These are phyloP conservation scores for Leptodactylus fallax DNA, from an alignment of 2,797 vertebrate genomes.

Conservation along the genomic window DNA sequence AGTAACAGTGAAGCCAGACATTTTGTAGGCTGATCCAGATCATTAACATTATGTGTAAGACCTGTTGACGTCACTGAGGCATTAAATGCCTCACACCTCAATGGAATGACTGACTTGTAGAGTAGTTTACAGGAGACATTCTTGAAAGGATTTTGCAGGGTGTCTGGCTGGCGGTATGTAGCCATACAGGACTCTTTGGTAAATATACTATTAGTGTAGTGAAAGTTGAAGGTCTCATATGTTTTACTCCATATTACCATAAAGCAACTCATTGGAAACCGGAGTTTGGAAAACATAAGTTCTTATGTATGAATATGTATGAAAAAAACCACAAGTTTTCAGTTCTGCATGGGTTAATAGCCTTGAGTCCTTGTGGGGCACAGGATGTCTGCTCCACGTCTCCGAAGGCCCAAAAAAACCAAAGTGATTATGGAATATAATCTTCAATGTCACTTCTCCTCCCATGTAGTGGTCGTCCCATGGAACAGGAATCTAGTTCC, in stretches of 20 bases:
- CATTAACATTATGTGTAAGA: too few species aligned
- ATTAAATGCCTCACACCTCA: neutral
- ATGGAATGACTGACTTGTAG: neutral
- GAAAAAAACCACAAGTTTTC: neutral
- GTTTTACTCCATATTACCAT: neutral
- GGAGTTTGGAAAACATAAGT: too few species aligned
- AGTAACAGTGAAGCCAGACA: too few species aligned
- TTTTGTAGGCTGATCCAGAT: neutral
- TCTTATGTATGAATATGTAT: too few species aligned
- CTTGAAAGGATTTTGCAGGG: neutral
- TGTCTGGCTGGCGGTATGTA: neutral
- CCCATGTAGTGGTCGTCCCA: conserved; percentile 6
- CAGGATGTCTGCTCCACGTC: conserved; percentile 34
- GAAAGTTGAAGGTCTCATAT: too few species aligned
- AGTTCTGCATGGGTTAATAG: conserved; percentile 29
- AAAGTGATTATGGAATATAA: conserved; percentile 33
- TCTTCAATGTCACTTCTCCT: conserved; percentile 21
- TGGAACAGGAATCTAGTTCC: conserved; percentile 25
- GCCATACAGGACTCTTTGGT: neutral
- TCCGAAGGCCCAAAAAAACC: conserved; percentile 22
- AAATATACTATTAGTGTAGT: too few species aligned
- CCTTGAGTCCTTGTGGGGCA: neutral
- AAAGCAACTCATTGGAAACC: too few species aligned
- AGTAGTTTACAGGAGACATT: neutral
- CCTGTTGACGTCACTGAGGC: neutral